Evolutionary conservation across 2,888 invertebrate genomes (phyloP), one percentile per base, ranked within the genome.

Genomic region (Sinelater perroti): DNA sequence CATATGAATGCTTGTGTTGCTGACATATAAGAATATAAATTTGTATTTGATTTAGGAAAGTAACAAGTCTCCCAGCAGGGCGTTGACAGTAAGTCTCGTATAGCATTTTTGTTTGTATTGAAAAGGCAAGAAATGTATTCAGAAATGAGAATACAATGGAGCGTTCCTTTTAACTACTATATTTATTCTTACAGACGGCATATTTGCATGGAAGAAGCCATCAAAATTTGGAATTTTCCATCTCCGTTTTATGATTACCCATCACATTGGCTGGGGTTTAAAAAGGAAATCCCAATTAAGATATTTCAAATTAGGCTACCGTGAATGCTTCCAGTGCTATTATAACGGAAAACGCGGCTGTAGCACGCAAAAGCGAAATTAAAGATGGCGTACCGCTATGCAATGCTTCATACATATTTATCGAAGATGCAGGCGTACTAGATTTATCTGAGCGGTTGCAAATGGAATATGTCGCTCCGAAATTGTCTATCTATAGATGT

Each of bases 401-500:
- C n/a, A 38, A 36, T 72, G 72, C 72, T 74, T 74, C 73, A 75
- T 74, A 71, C 70, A 74, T 75, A 74, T 75, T 75, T 73, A 74
- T 74, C 69, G 73, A 64, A 59, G 64, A 60, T 63, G 64, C 66
- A 66, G 65, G 65, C 61, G 56, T 56, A 53, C 61, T 64, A 67
- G 70, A 72, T 72, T 72, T 72, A 52, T 52, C 72, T 72, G 70
- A 70, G 66, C 62, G 60, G 60, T 65, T 65, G 69, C 67, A 72
- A 73, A 73, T 73, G 73, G 73, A 70, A 72, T 71, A 68, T 69
- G 72, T 72, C 72, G 71, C 64, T 64, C 65, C 68, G 70, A 72
- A 72, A 72, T 72, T 72, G 71, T 72, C 68, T 68, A 70, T 70
- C 68, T 72, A 63, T 69, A 67, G 68, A 46, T 46, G n/a, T 38